Conservation (phyloP, 2,888 invertebrate genomes). For the Leptopilina drosophilae region DNA sequence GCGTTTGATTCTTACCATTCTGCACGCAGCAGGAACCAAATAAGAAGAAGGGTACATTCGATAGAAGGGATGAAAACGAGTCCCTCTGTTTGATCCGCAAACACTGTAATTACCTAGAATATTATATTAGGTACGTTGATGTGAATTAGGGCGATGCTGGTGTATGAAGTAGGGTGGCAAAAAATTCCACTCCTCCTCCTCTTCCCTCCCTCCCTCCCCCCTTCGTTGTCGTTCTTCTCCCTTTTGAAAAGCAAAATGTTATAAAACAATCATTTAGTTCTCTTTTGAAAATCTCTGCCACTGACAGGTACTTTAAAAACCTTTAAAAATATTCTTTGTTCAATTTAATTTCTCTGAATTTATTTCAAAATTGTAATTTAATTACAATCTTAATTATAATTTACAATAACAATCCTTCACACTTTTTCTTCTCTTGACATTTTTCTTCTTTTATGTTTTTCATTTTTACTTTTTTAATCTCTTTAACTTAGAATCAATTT, state of each 20-base stretch:
- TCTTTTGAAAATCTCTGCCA: conserved; percentile 43
- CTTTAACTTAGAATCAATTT: too few species aligned
- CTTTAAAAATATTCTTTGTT: neutral
- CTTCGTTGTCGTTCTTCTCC: neutral
- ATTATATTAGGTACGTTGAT: conserved; percentile 73
- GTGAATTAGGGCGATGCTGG: conserved; percentile 58
- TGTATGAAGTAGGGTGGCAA: conserved; percentile 47
- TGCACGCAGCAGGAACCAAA: conserved; percentile 49
- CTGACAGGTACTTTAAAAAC: conserved; percentile 46
- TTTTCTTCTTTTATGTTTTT: too few species aligned
- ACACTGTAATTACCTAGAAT: conserved; percentile 77
- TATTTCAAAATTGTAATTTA: too few species aligned
- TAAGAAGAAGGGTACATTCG: conserved; percentile 48
- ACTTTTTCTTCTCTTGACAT: too few species aligned
- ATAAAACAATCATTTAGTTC: conserved; percentile 49
- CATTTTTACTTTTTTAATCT: too few species aligned
- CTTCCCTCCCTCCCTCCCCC: neutral
- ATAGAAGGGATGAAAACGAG: conserved; percentile 52
- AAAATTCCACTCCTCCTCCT: conserved; percentile 4
- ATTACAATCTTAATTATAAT: too few species aligned
- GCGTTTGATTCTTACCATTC: conserved; percentile 65
- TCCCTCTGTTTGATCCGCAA: conserved; percentile 77
- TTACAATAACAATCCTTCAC: too few species aligned
- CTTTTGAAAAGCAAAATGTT: conserved; percentile 36
- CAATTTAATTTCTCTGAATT: neutral